Base-by-base conservation (phyloP, 2,888 invertebrate genomes). In the Apoda limacodes region DNA sequence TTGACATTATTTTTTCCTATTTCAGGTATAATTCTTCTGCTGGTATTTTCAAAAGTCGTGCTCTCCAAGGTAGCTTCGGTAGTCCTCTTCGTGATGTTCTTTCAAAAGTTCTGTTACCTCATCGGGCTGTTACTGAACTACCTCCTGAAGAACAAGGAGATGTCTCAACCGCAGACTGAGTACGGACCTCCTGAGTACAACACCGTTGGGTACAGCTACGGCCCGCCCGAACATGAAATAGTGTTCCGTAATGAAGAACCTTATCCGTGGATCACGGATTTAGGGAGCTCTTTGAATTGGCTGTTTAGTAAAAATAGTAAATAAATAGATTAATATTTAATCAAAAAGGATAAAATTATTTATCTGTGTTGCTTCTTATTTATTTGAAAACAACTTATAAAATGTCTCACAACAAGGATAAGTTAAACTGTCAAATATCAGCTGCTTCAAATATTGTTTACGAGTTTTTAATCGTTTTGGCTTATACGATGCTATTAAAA, bases 121-220 rank as follows among this genome's bases (percentile, higher is more conserved):
- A 66, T 60, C 0, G 76, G 72, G 0, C 22, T 76, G 0, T 35
- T 72, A 5, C 50, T 78, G n/a, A 70, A 60, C 33, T 61, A 67
- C 40, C 62, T 64, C 41, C 54, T 78, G 56, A 71, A 60, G 46
- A 58, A 43, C 41, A 61, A 61, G 37, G 26, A 45, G 4, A 39
- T 43, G 10, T 72, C 70, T 0, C 49, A 61, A 3, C 74, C 74
- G 0, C 52, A 60, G 4, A 17, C 5, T 7, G 7, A 5, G 5
- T 17, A 17, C 7, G 17, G 17, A 7, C 5, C 17, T 5, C 17
- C 17, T 7, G 70, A 70, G 4, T 78, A 78, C 32, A 74, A 78
- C 30, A 78, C 76, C 0, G 48, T 78, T 1, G 74, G 78, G 2
- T 78, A 76, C 42, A 75, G 57, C 30, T 76, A 76, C n/a, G 75